Evolutionary conservation across 2,888 invertebrate species (phyloP).

Genomic region (Colletes collaris): DNA sequence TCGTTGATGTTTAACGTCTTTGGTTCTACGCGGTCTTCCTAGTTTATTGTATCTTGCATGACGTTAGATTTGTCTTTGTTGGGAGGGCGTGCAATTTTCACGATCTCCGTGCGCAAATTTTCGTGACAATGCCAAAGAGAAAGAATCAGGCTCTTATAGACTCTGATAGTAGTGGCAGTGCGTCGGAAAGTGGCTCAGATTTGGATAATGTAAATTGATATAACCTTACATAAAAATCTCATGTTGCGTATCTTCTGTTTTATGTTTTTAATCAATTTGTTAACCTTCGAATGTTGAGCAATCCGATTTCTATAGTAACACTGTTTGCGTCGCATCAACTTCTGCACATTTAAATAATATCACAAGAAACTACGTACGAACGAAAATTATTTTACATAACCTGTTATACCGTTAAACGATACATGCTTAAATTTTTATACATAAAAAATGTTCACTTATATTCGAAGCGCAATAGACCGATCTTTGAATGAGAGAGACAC

Average conservation of each 20-base stretch:
- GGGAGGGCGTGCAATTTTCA: conserved; percentile 61
- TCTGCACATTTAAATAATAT: not conserved
- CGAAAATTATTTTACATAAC: conserved; percentile 48
- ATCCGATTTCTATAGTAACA: conserved; percentile 1
- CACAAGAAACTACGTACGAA: conserved; percentile 1
- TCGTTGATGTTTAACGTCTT: conserved; percentile 47
- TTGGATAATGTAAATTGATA: conserved; percentile 90
- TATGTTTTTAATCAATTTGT: conserved; percentile 3
- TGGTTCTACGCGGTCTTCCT: conserved; percentile 61
- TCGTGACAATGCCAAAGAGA: conserved; percentile 89
- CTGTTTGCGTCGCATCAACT: not conserved
- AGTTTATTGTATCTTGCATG: conserved; percentile 66
- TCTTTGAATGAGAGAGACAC: not conserved
- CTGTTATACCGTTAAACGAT: conserved; percentile 21
- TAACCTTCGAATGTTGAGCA: not conserved
- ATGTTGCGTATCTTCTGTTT: conserved; percentile 24
- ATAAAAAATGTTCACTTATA: not conserved
- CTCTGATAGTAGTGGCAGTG: conserved; percentile 91
- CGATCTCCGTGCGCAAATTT: conserved; percentile 48
- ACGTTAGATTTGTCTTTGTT: conserved; percentile 60
- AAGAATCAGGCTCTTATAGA: conserved; percentile 93
- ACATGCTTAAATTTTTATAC: not conserved
- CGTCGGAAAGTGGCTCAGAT: conserved; percentile 89
- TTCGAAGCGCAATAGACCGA: not conserved
- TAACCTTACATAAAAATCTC: conserved; percentile 67